phyloP scores from a whole-genome alignment of 2,113 vertebrate genomes.

The Percopsis transmontana region DNA sequence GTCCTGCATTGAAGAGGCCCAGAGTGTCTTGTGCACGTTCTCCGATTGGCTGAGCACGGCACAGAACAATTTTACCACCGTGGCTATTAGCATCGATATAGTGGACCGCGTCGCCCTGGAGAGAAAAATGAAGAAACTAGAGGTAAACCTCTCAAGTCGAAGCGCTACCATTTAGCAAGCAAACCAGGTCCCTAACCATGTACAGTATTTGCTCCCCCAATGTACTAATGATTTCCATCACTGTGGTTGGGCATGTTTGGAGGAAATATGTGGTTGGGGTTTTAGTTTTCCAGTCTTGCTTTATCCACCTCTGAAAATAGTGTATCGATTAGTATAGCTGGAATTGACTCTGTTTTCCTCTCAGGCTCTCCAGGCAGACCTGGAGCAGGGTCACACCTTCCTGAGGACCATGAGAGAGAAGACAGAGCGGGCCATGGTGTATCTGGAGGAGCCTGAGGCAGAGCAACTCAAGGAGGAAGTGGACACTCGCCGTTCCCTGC shows the following conservation, averaged over 20 bases:
- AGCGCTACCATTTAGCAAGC: too few relatives aligned
- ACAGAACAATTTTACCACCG: constrained; percentile 83
- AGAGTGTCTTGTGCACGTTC: constrained; percentile 82
- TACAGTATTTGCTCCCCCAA: too few relatives aligned
- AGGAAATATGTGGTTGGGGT: too few relatives aligned
- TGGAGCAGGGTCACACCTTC: constrained; percentile 89
- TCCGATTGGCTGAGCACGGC: constrained; percentile 87
- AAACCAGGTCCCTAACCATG: too few relatives aligned
- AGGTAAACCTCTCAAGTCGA: constrained; percentile 74
- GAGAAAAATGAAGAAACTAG: constrained; percentile 88
- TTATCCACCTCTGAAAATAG: too few relatives aligned
- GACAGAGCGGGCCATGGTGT: constrained; percentile 81
- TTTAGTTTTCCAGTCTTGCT: too few relatives aligned
- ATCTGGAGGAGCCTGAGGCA: constrained; percentile 82
- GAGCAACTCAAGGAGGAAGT: constrained; percentile 83
- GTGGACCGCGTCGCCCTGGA: constrained; percentile 86
- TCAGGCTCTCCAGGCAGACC: constrained; percentile 81
- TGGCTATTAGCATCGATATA: constrained; percentile 77
- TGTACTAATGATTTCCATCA: too few relatives aligned
- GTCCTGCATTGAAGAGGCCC: constrained; percentile 86
- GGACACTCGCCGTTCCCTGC: constrained; percentile 72
- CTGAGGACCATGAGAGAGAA: constrained; percentile 90
- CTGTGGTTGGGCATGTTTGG: too few relatives aligned
- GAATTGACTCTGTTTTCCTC: not conserved
- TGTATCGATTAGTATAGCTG: not conserved